Conservation (phyloP, 2,113 vertebrate species). For the Sinocyclocheilus anophthalmus region DNA sequence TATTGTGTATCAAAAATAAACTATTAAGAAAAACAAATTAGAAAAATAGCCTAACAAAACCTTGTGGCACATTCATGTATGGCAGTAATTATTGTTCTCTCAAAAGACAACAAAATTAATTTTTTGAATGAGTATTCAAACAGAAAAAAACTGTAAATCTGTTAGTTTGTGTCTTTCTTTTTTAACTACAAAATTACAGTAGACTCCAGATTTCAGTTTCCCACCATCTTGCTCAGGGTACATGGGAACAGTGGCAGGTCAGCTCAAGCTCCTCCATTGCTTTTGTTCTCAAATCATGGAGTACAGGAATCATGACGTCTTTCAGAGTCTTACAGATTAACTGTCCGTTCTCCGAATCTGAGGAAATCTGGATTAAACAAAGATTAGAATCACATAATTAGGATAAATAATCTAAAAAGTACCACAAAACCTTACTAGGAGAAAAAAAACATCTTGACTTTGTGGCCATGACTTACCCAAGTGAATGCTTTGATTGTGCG, state of each 20-base stretch:
- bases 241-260: slow-evolving; percentile 55
- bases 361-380: slow-evolving; percentile 74
- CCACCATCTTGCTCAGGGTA: slow-evolving; percentile 23
- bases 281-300: slow-evolving; percentile 80
- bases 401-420: background rate
- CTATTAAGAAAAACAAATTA: slow-evolving; percentile 6
- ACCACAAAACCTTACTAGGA: background rate
- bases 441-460: background rate
- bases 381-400: slow-evolving; percentile 38
- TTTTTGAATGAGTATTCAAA: slow-evolving; percentile 14
- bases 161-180: background rate
- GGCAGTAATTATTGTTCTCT: slow-evolving; percentile 65
- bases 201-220: background rate
- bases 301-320: slow-evolving; percentile 82
- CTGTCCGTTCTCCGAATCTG: slow-evolving; percentile 78
- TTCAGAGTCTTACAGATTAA: slow-evolving; percentile 79
- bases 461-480: slow-evolving; percentile 75
- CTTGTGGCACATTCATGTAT: slow-evolving; percentile 69
- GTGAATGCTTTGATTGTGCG: slow-evolving; percentile 89
- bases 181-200: background rate
- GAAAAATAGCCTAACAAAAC: slow-evolving; percentile 37
- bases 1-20: slow-evolving; percentile 35
- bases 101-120: slow-evolving; percentile 35
- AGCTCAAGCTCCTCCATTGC: slow-evolving; percentile 67
- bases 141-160: slow-evolving; percentile 44